A percentile compares a stretch with the other conserved stretches of the same genome.
Conservation (phyloP, 64 coral and sea anemone genomes). For the Catalaphyllia jardinei region DNA sequence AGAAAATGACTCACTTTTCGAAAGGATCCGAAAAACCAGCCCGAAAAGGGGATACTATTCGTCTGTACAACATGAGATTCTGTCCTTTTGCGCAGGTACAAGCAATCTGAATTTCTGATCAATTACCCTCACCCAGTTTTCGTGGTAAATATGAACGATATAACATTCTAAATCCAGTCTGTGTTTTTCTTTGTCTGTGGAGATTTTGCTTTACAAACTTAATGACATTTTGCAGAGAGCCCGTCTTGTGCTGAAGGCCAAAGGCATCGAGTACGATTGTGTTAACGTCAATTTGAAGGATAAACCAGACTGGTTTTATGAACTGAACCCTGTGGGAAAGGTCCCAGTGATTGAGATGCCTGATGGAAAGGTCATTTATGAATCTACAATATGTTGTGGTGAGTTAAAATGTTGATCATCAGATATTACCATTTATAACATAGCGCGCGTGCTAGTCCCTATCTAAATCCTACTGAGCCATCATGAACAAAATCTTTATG, state of each 20-base stretch:
- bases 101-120: no score
- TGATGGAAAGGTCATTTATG: conserved; percentile 69
- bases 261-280: conserved; percentile 71
- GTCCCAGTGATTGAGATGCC: conserved; percentile 73
- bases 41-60: conserved; percentile 23
- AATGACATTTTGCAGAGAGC: conserved; percentile 58
- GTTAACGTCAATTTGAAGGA: conserved; percentile 75
- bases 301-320: conserved; percentile 78
- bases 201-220: neutral
- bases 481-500: no score
- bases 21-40: conserved; percentile 76
- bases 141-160: no score
- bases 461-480: no score
- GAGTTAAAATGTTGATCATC: neutral
- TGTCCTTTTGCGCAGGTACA: conserved; percentile 72
- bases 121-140: no score
- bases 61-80: conserved; percentile 78
- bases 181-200: neutral
- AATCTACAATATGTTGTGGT: conserved; percentile 78
- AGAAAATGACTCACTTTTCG: conserved; percentile 63
- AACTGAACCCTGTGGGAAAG: conserved; percentile 58
- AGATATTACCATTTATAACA: no score
- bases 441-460: no score
- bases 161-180: neutral
- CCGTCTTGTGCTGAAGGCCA: conserved; percentile 63